Evolutionary conservation across 2,113 vertebrate genomes (phyloP).

Genomic region (Asarcornis scutulata): DNA sequence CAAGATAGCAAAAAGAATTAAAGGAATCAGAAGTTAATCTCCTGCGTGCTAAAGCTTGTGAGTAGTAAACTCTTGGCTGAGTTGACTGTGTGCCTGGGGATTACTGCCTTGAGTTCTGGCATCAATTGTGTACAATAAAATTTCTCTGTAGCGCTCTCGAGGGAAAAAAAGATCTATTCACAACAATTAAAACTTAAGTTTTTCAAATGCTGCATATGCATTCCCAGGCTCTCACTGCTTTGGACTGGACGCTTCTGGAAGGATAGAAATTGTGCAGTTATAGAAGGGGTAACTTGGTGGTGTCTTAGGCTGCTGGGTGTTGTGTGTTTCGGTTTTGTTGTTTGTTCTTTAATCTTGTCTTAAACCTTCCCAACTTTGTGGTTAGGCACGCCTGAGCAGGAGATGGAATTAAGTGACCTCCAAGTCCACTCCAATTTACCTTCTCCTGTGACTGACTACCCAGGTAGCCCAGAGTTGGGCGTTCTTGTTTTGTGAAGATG

Average conservation of each 20-base stretch:
- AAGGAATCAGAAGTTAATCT: conserved; percentile 52
- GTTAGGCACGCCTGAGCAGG: not conserved
- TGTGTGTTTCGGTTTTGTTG: not conserved
- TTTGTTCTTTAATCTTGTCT: not conserved
- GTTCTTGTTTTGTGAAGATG: not conserved
- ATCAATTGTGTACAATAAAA: not conserved
- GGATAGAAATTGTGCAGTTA: not conserved
- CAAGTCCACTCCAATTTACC: not conserved
- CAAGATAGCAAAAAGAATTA: conserved; percentile 28
- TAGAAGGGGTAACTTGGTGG: not conserved
- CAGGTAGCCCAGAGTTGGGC: not conserved
- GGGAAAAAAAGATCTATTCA: not conserved
- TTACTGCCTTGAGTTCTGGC: conserved; percentile 21
- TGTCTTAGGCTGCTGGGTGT: not conserved
- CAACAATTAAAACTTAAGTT: rapidly evolving
- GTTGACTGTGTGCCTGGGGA: not conserved
- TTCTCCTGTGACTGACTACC: not conserved
- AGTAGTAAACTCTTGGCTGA: conserved; percentile 17
- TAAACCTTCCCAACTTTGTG: not conserved
- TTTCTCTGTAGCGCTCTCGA: not conserved
- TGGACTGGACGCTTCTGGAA: rapidly evolving
- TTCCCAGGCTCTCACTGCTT: not conserved
- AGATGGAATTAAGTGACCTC: not conserved
- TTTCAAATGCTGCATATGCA: not conserved
- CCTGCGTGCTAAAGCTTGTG: not conserved